Evolutionary conservation across 2,888 invertebrate genomes (phyloP).

Genomic region (Vandiemenella viatica): DNA sequence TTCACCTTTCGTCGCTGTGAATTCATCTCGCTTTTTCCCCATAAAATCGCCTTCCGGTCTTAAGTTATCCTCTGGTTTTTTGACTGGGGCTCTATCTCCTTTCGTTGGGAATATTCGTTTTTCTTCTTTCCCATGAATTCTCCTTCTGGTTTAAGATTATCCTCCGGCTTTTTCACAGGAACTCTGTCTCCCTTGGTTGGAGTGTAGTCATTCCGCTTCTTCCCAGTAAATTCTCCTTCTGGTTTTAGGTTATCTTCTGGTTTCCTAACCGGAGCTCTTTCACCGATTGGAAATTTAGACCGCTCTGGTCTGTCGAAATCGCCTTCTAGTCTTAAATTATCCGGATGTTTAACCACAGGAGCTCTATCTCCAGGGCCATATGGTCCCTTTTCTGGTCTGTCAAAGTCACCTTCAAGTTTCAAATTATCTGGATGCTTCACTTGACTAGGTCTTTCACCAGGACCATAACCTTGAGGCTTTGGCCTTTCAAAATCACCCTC

Average conservation of each 20-base stretch:
- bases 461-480: slow-evolving; percentile 29
- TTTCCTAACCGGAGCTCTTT: slow-evolving; percentile 15
- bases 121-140: slow-evolving; percentile 24
- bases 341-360: slow-evolving; percentile 26
- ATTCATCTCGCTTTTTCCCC: slow-evolving; percentile 3
- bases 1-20: slow-evolving; percentile 6
- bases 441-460: slow-evolving; percentile 32
- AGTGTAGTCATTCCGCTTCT: slow-evolving; percentile 17
- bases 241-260: slow-evolving; percentile 32
- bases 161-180: too few species aligned
- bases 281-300: background rate
- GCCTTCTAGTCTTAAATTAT: slow-evolving; percentile 27
- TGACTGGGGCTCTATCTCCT: slow-evolving; percentile 44
- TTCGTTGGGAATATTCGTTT: slow-evolving; percentile 23
- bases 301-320: slow-evolving; percentile 20
- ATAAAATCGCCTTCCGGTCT: slow-evolving; percentile 23
- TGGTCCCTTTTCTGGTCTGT: slow-evolving; percentile 25
- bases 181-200: slow-evolving; percentile 28
- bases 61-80: slow-evolving; percentile 46
- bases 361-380: slow-evolving; percentile 20
- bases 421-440: slow-evolving; percentile 28
- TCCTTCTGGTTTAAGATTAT: too few species aligned
- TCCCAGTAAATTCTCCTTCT: slow-evolving; percentile 37
- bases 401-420: slow-evolving; percentile 19
- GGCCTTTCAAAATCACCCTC: slow-evolving; percentile 40